Base-by-base conservation (phyloP, 2,113 vertebrate species). In the Nibea coibor region DNA sequence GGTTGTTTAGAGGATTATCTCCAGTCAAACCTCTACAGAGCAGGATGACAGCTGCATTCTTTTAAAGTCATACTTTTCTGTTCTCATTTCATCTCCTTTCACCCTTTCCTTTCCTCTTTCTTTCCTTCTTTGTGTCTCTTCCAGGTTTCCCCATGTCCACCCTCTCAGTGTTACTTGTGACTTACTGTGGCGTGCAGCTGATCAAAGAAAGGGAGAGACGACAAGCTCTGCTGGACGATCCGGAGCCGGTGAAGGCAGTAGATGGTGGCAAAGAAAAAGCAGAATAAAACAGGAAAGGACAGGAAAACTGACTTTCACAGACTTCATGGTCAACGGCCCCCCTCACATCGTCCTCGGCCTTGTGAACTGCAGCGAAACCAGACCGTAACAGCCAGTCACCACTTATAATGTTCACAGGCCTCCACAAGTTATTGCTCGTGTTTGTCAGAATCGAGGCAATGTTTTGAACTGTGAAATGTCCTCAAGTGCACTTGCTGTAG, bases 171-270 rank as follows among this genome's bases (percentile, higher is more conserved):
- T 93, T 97, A 80, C 93, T 98, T 51, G 96, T 99, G 93, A 99
- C 98, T 0, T 99, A 99, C 94, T 99, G 97, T 0, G 98, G 98
- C 0, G 95, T 99, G 67, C 98, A 99, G 93, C 95, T 99, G 89
- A 96, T 99, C 84, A 99, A 99, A 87, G 98, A 99, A 82, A 93
- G 93, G 0, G 98, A 99, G 90, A 89, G 97, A 42, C 57, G 92
- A 74, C 92, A 95, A 84, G 97, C 96, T 7, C 56, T 98, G 6
- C 73, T 94, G 71, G 96, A 97, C 20, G 95, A 97, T 28, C 47
- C 48, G 0, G 87, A 89, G 64, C 90, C 91, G 43, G 88, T 71
- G 47, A 87, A 90, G 73, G 65, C 80, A 1, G 86, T 67, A 0
- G 91, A 93, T 10, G 82, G 58, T 4, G 91, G 54, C 80, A 98